phyloP scores from a whole-genome alignment of 2,888 invertebrate species.

The Laspeyria flexula region DNA sequence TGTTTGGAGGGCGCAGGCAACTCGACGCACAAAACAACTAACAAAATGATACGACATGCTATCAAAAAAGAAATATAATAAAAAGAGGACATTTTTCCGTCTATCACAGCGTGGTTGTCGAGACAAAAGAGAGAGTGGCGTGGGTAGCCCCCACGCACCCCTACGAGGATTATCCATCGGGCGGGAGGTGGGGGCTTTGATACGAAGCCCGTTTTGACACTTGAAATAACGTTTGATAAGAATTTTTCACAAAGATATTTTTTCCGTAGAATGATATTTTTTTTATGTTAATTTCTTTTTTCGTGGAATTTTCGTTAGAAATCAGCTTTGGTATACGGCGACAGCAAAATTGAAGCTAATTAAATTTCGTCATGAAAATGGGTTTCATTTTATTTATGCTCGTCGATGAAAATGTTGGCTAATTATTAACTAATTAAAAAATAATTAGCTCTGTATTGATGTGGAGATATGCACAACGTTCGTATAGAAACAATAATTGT shows the following conservation, averaged over 20 bases:
- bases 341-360: conserved; percentile 4
- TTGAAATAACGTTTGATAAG: conserved; percentile 59
- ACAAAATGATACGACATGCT: conserved; percentile 16
- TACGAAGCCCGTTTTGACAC: conserved; percentile 49
- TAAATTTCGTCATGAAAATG: conserved; percentile 7
- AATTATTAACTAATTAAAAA: conserved; percentile 3
- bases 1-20: background rate
- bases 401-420: background rate
- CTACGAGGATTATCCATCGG: conserved; percentile 50
- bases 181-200: conserved; percentile 36
- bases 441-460: conserved; percentile 3
- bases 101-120: conserved; percentile 32
- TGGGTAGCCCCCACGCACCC: conserved; percentile 18
- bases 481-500: background rate
- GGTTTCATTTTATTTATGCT: background rate
- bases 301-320: background rate
- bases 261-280: conserved; percentile 30
- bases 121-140: conserved; percentile 49
- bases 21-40: conserved; percentile 10
- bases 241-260: conserved; percentile 42
- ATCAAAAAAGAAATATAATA: conserved; percentile 12
- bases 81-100: conserved; percentile 43
- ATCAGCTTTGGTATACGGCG: background rate
- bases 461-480: background rate
- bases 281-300: conserved; percentile 4